Conservation (phyloP, 2,113 vertebrate species). For the Tupaia chinensis region DNA sequence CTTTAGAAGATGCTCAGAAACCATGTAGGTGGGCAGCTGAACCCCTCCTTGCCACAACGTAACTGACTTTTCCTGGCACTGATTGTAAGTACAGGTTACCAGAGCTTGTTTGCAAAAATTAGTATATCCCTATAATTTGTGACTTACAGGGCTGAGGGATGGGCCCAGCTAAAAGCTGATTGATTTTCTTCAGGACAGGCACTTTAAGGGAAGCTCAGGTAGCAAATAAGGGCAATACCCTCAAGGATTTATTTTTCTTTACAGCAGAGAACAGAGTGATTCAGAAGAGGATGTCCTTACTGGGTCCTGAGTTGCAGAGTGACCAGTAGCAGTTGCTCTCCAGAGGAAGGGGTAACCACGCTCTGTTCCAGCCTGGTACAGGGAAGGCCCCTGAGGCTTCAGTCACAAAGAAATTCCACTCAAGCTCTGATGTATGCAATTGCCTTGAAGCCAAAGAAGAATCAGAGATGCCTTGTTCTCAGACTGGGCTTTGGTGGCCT, state of each 20-base stretch:
- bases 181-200: neutral
- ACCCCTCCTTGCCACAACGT: neutral
- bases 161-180: neutral
- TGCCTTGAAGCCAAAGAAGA: neutral
- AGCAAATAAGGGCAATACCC: neutral
- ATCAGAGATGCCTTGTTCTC: neutral
- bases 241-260: neutral
- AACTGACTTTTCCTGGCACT: neutral
- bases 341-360: neutral
- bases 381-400: neutral
- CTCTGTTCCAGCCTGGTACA: neutral
- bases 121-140: neutral
- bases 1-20: neutral
- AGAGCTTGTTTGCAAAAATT: neutral
- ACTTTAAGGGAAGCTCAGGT: neutral
- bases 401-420: neutral
- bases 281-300: neutral
- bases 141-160: neutral
- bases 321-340: neutral
- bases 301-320: neutral
- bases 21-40: neutral
- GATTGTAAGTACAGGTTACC: neutral
- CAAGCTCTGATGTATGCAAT: neutral
- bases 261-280: neutral
- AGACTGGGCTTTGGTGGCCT: too few relatives aligned